Conservation (phyloP, 2,113 vertebrate species). For the Monopterus albus region DNA sequence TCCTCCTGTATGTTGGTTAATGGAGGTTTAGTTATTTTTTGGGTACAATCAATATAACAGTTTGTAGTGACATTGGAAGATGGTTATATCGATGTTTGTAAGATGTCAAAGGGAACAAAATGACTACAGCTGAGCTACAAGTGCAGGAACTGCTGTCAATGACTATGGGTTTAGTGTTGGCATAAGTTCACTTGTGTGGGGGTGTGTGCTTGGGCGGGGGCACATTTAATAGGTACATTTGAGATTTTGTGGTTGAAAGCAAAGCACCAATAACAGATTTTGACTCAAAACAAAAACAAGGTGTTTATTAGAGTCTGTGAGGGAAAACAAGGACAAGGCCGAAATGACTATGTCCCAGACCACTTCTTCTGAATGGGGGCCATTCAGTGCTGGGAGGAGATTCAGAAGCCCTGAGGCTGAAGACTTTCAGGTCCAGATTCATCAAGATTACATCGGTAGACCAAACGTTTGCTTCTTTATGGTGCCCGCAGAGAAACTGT, state of each 20-base stretch:
- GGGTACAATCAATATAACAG: neutral
- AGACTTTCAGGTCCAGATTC: neutral
- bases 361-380: conserved; percentile 4
- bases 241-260: conserved; percentile 26
- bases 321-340: neutral
- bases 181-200: neutral
- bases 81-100: too few relatives aligned
- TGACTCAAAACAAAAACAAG: conserved; percentile 17
- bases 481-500: neutral
- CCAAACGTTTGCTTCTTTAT: neutral
- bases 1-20: neutral
- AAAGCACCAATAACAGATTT: conserved; percentile 20
- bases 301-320: conserved; percentile 5
- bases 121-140: too few relatives aligned
- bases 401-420: neutral
- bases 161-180: too few relatives aligned
- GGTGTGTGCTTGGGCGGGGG: neutral
- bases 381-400: neutral
- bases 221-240: conserved; percentile 5
- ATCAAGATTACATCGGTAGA: neutral
- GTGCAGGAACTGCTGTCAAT: neutral
- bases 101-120: too few relatives aligned
- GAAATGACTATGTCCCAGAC: neutral
- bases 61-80: too few relatives aligned
- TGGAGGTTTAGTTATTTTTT: neutral